phyloP scores from a whole-genome alignment of 2,888 invertebrate species.

The Caenorhabditis uteleia region DNA sequence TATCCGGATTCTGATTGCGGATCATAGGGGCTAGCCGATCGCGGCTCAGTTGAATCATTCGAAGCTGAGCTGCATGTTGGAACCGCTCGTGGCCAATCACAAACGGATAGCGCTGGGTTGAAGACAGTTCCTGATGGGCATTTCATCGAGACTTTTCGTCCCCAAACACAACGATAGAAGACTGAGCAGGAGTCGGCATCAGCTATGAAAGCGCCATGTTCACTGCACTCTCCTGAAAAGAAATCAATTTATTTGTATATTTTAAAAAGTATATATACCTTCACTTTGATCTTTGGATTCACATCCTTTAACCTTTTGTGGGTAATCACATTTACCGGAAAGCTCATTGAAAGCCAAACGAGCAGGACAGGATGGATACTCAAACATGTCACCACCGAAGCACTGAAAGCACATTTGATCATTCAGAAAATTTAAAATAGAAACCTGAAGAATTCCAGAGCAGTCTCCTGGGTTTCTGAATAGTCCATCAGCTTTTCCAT shows the following conservation, averaged over 20 bases:
- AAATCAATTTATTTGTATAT: neutral
- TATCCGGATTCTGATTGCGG: constrained; percentile 15
- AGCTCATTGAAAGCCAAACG: constrained; percentile 60
- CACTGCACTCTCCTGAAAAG: constrained; percentile 18
- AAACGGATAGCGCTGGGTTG: constrained; percentile 61
- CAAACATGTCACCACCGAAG: constrained; percentile 55
- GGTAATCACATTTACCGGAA: constrained; percentile 59
- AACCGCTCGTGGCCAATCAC: constrained; percentile 58
- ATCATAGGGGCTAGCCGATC: constrained; percentile 2
- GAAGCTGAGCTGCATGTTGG: constrained; percentile 27
- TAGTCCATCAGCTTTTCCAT: constrained; percentile 51
- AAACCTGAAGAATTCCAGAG: constrained; percentile 43
- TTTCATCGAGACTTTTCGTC: constrained; percentile 45
- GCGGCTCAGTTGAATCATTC: neutral
- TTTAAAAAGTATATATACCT: neutral
- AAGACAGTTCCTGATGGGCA: constrained; percentile 61
- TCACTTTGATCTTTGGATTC: constrained; percentile 1
- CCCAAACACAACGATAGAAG: constrained; percentile 65
- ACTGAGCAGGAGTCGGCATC: constrained; percentile 48
- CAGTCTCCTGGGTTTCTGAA: constrained; percentile 59
- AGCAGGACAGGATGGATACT: constrained; percentile 54
- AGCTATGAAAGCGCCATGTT: constrained; percentile 56
- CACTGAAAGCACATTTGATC: constrained; percentile 48
- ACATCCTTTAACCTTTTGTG: constrained; percentile 51
- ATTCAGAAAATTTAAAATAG: neutral